These are phyloP conservation scores for Ceyx cyanopectus DNA, from an alignment of 2,113 vertebrate genomes.

Conservation along the genomic window DNA sequence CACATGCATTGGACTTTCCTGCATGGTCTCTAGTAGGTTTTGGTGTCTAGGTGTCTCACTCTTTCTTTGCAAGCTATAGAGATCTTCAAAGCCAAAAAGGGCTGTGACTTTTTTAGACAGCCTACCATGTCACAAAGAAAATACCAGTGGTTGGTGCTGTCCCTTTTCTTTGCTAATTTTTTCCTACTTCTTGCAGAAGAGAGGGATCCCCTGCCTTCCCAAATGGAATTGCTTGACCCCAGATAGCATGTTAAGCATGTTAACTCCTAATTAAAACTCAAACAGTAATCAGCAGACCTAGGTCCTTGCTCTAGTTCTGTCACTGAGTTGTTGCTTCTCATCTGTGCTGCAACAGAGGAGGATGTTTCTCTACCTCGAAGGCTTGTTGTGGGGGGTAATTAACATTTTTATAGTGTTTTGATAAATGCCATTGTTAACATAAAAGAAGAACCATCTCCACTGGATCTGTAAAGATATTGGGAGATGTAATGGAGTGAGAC, in stretches of 20 bases:
- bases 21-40: background rate
- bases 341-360: background rate
- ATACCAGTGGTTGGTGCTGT: background rate
- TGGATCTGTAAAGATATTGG: background rate
- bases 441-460: background rate
- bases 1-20: background rate
- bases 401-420: slow-evolving; percentile 44
- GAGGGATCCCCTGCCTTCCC: background rate
- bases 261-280: background rate
- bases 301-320: background rate
- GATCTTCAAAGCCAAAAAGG: background rate
- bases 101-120: background rate
- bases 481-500: background rate
- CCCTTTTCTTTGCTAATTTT: background rate
- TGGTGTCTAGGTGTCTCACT: background rate
- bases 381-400: slow-evolving; percentile 37
- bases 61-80: background rate
- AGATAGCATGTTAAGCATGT: background rate
- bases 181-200: background rate
- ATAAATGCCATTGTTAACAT: slow-evolving; percentile 36
- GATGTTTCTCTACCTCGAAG: slow-evolving; percentile 13
- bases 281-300: background rate
- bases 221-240: background rate
- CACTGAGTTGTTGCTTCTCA: background rate
- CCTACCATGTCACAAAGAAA: background rate